Conservation (phyloP, 2,113 vertebrate genomes). For the Caretta caretta region DNA sequence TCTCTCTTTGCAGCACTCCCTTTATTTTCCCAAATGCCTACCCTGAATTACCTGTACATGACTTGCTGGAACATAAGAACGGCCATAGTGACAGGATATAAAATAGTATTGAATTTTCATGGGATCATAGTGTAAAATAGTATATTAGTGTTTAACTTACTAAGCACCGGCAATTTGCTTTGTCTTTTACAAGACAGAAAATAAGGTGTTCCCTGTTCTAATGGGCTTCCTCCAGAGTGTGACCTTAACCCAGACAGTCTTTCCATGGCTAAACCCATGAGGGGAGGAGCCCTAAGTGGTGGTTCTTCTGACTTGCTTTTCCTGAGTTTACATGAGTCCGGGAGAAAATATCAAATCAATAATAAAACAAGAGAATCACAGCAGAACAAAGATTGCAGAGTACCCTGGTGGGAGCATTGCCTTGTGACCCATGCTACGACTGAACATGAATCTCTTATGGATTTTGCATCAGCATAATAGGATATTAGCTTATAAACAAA, state of each 20-base stretch:
- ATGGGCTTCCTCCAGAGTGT: not conserved
- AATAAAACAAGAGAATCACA: not conserved
- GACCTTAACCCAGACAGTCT: not conserved
- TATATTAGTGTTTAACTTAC: not conserved
- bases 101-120: not conserved
- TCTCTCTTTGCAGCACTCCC: not conserved
- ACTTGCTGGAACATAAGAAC: not conserved
- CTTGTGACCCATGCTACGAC: not conserved
- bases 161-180: not conserved
- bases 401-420: not conserved
- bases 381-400: not conserved
- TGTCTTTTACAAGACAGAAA: not conserved
- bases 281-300: not conserved
- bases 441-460: not conserved
- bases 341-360: not conserved
- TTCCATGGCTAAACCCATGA: not conserved
- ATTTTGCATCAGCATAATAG: not conserved
- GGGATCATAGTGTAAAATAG: not conserved
- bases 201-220: not conserved
- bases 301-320: not conserved
- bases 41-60: slow-evolving; percentile 7
- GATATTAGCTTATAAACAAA: not conserved
- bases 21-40: slow-evolving; percentile 33
- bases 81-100: too few species aligned
- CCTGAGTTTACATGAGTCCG: not conserved